Evolutionary conservation across 1,140 invertebrate genomes (phyloP).

Genomic region (Epicauta chinensis): DNA sequence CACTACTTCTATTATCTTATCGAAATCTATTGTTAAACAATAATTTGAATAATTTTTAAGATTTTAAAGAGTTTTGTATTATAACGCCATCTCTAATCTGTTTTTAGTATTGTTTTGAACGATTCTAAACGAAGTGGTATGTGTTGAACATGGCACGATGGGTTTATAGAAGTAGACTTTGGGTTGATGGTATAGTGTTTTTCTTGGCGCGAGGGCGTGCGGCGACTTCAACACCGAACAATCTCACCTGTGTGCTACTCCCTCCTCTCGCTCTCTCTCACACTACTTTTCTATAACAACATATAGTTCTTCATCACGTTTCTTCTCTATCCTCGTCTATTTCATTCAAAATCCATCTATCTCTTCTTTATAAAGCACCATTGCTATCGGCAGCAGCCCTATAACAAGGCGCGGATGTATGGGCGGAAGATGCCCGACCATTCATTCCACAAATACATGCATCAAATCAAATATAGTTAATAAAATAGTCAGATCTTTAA

Average conservation of each 20-base stretch:
- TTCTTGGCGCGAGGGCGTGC: constrained; percentile 29
- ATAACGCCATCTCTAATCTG: too few species aligned
- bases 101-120: too few species aligned
- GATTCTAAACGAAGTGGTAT: too few species aligned
- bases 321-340: constrained; percentile 5
- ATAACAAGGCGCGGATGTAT: constrained; percentile 32
- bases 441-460: constrained; percentile 15
- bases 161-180: too few species aligned
- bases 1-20: too few species aligned
- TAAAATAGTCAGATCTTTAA: constrained; percentile 16
- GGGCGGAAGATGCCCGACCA: constrained; percentile 28
- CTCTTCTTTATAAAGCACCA: too few species aligned
- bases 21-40: too few species aligned
- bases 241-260: constrained; percentile 18
- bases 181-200: constrained; percentile 11
- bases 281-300: neutral
- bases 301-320: constrained; percentile 5
- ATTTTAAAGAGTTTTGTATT: too few species aligned
- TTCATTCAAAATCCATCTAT: too few species aligned
- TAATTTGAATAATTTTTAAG: too few species aligned
- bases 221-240: constrained; percentile 28
- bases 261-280: neutral
- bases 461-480: constrained; percentile 12
- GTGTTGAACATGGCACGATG: too few species aligned
- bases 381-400: constrained; percentile 15